Conservation (phyloP, 2,113 vertebrate species). For the Hiodon tergisus region DNA sequence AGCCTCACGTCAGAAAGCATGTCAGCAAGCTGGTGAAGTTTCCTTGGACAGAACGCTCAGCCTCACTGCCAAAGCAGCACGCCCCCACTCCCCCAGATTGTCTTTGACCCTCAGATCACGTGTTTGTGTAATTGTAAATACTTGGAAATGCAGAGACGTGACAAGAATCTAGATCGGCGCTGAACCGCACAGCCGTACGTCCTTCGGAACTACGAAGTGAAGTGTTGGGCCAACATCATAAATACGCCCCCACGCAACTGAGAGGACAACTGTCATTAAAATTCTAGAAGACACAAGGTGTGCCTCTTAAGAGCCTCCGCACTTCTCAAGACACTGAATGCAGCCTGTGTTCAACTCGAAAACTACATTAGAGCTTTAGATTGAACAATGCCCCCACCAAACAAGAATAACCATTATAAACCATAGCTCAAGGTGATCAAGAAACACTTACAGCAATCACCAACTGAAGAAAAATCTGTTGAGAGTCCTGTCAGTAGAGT, state of each 20-base stretch:
- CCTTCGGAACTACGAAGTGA: background rate
- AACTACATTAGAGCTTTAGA: too few species aligned
- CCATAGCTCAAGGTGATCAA: constrained; percentile 18
- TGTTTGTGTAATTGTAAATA: background rate
- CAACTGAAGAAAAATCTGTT: constrained; percentile 27
- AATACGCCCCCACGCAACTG: constrained; percentile 4
- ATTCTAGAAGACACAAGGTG: too few species aligned
- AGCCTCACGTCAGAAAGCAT: background rate
- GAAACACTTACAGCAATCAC: constrained; percentile 29
- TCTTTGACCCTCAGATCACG: constrained; percentile 1
- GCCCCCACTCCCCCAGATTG: background rate
- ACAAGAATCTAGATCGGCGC: constrained; percentile 7
- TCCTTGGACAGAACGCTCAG: constrained; percentile 10
- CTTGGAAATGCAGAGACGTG: constrained; percentile 10
- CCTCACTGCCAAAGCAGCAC: background rate
- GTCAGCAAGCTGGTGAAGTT: constrained; percentile 12
- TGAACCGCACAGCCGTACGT: background rate
- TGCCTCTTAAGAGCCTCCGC: background rate
- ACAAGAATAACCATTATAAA: too few species aligned
- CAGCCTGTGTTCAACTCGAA: too few species aligned
- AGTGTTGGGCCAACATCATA: background rate
- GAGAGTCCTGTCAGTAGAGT: constrained; percentile 8
- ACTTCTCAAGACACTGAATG: background rate
- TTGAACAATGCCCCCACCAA: too few species aligned
- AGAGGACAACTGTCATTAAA: constrained; percentile 11